Percentiles rank a stretch among this genome's conserved stretches.
phyloP scores from a whole-genome alignment of 2,797 vertebrate species.

The Morus bassanus region DNA sequence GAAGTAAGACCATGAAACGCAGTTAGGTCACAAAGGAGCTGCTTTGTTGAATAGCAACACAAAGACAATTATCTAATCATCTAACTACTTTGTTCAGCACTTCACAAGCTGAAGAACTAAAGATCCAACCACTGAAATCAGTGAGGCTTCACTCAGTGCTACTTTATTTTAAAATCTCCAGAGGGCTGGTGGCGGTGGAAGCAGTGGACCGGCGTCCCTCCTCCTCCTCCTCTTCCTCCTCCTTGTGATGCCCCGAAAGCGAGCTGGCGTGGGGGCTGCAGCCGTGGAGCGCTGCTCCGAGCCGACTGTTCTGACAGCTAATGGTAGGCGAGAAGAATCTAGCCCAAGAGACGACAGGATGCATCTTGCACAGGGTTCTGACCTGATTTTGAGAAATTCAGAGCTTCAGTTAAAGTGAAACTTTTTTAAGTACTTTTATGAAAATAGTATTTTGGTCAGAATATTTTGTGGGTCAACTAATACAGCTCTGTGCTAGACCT shows the following conservation, averaged over 20 bases:
- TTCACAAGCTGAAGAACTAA: neutral
- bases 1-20: accelerated
- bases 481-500: accelerated
- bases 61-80: neutral
- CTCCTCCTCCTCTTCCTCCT: neutral
- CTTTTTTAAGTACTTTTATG: neutral
- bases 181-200: neutral
- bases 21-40: neutral
- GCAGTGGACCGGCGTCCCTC: neutral
- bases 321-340: neutral
- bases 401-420: neutral
- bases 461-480: neutral
- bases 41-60: neutral
- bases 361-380: neutral
- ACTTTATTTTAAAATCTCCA: accelerated
- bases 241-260: accelerated
- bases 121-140: neutral
- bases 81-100: neutral
- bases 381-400: neutral
- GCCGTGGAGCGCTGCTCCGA: accelerated
- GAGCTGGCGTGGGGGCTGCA: neutral
- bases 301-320: accelerated
- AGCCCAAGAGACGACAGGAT: neutral
- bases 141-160: neutral
- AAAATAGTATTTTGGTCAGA: neutral